Conservation (phyloP, 2,113 vertebrate species). For the Lampris megalopsis region DNA sequence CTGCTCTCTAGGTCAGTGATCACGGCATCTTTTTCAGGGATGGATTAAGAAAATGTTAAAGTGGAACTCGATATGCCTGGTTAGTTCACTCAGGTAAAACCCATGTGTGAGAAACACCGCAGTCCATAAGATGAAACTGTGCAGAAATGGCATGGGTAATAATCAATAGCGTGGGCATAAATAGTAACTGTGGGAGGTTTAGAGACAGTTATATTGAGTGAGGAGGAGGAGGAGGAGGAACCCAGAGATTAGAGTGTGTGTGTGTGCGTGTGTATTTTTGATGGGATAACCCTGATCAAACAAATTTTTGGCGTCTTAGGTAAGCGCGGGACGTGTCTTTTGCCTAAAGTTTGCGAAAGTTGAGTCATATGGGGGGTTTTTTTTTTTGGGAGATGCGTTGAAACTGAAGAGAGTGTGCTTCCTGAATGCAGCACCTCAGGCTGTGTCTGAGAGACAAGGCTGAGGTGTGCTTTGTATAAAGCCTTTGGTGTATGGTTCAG, state of each 20-base stretch:
- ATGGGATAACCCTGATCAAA: constrained; percentile 31
- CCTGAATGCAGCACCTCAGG: constrained; percentile 55
- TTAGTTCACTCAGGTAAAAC: too few species aligned
- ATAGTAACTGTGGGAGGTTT: background rate
- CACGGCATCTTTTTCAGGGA: too few species aligned
- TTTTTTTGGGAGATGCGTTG: constrained; percentile 43
- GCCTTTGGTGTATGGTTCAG: constrained; percentile 54
- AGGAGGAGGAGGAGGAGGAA: background rate
- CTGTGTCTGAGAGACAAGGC: constrained; percentile 61
- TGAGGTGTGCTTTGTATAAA: constrained; percentile 51
- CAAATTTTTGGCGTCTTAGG: constrained; percentile 36
- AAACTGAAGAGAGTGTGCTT: constrained; percentile 41
- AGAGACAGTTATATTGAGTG: background rate
- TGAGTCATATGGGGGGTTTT: constrained; percentile 21
- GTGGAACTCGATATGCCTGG: too few species aligned
- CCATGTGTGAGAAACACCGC: too few species aligned
- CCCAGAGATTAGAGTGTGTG: background rate
- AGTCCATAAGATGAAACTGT: background rate
- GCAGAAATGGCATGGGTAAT: background rate
- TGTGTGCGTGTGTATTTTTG: background rate
- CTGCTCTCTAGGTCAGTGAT: too few species aligned
- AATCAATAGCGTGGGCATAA: background rate
- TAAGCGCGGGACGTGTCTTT: constrained; percentile 20
- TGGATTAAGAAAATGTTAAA: too few species aligned
- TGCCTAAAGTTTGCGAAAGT: constrained; percentile 25